phyloP scores from a whole-genome alignment of 2,888 invertebrate genomes.

The Venusia cambrica region DNA sequence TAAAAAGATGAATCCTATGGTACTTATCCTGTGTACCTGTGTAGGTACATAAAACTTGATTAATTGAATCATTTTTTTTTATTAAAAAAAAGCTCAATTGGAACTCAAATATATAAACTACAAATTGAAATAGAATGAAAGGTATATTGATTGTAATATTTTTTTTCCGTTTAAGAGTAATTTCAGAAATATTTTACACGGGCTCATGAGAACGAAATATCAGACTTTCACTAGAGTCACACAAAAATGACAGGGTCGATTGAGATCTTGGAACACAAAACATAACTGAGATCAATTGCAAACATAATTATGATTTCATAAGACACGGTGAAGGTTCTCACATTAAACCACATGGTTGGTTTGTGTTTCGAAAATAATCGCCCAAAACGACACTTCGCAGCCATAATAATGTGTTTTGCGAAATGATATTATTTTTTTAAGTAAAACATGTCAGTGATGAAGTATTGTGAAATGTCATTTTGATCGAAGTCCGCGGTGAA shows the following conservation, averaged over 20 bases:
- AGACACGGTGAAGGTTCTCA: slow-evolving; percentile 20
- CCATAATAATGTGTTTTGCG: slow-evolving; percentile 20
- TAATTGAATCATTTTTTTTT: too few species aligned
- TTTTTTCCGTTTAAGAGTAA: too few species aligned
- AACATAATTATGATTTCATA: slow-evolving; percentile 25
- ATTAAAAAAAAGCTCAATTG: too few species aligned
- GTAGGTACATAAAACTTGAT: too few species aligned
- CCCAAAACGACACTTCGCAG: slow-evolving; percentile 22
- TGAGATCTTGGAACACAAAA: slow-evolving; percentile 11
- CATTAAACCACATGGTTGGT: slow-evolving; percentile 21
- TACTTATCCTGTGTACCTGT: too few species aligned
- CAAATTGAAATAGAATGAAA: too few species aligned
- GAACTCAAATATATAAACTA: too few species aligned
- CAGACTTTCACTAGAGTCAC: too few species aligned
- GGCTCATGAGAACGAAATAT: too few species aligned
- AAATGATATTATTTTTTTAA: slow-evolving; percentile 20
- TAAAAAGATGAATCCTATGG: too few species aligned
- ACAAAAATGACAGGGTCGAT: slow-evolving; percentile 1
- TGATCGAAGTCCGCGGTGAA: slow-evolving; percentile 23
- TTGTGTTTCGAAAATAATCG: slow-evolving; percentile 24
- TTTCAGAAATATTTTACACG: too few species aligned
- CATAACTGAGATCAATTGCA: slow-evolving; percentile 22
- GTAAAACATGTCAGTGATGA: slow-evolving; percentile 15
- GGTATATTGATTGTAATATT: too few species aligned
- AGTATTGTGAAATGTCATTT: slow-evolving; percentile 15